Conservation (phyloP, 37 sponge, comb jelly and placozoan species). For the Tethya wilhelma region DNA sequence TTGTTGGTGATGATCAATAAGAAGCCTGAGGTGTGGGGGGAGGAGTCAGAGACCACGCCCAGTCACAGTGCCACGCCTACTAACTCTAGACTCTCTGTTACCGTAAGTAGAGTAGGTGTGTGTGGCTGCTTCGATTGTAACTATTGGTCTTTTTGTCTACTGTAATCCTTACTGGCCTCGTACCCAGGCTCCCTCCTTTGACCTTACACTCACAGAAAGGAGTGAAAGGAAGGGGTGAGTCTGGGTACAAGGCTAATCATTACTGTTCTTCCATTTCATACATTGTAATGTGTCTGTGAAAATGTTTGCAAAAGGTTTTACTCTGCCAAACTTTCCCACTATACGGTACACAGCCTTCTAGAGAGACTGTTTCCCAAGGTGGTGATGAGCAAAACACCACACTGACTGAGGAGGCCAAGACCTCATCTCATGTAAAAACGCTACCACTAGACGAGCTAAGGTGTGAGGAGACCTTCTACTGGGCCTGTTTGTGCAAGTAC, state of each 20-base stretch:
- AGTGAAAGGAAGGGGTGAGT: no score
- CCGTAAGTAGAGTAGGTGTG: background rate
- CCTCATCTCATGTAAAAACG: background rate
- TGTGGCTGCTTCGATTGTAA: no score
- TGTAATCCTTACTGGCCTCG: no score
- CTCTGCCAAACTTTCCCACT: background rate
- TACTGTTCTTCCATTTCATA: no score
- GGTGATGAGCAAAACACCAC: background rate
- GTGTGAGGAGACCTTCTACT: conserved; percentile 75
- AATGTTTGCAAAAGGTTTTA: background rate
- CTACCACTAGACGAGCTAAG: conserved; percentile 43
- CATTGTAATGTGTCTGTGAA: no score
- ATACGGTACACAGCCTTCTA: background rate
- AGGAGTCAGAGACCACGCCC: conserved; percentile 11
- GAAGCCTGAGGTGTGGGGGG: conserved; percentile 27
- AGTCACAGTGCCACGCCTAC: background rate
- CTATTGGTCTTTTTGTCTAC: no score
- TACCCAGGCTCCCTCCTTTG: no score
- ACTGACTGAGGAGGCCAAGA: background rate
- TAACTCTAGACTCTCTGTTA: background rate
- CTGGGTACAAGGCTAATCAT: no score
- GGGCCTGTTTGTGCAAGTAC: conserved; percentile 73
- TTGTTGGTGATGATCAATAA: background rate
- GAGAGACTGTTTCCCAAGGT: background rate
- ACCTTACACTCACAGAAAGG: no score